Evolutionary conservation across 2,888 invertebrate genomes (phyloP), one percentile per base, ranked within the genome.

Genomic region (Elmis aenea): DNA sequence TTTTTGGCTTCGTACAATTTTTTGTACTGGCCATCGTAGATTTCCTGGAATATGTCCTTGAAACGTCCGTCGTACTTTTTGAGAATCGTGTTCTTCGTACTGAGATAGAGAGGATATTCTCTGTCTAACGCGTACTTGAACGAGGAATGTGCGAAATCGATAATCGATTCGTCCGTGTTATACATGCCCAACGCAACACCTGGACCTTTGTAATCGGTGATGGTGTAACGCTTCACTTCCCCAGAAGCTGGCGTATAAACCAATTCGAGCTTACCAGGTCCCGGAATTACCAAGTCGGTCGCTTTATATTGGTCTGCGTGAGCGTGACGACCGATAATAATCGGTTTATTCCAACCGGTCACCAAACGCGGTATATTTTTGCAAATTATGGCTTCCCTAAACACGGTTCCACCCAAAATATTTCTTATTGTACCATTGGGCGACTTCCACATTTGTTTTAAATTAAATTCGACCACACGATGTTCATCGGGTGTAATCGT

Each of bases 401-500:
- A 90, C 56, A 59, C 75, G 1, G 85, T 86, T 10, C 85, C 89
- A 1, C 89, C 89, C 8, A 90, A 73, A 53, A 90, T 88, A 59
- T 90, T 90, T 66, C 90, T 81, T 48, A 90, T 88, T 2, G 89
- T 90, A 31, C 89, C 89, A 60, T 90, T 90, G 0, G 90, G 90
- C 29, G 87, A 88, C 64, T 86, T 89, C 89, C 89, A 90, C 89
- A 90, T 90, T 64, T 88, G 76, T 62, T 89, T 87, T 50, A 90
- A 65, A 2, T 87, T 85, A 61, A 90, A 88, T 66, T 90, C 90
- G 68, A 90, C 86, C 0, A 97, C 94, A 62, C 97, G 77, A 20
- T 89, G 87, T 67, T 97, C 97, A 67, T 97, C 97, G 1, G 97
- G 96, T 1, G 97, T 97, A 48, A 97, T 99, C 2, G 97, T 91